Evolutionary conservation across 2,888 invertebrate genomes (phyloP).

Genomic region (Hofmannophila pseudospretella): DNA sequence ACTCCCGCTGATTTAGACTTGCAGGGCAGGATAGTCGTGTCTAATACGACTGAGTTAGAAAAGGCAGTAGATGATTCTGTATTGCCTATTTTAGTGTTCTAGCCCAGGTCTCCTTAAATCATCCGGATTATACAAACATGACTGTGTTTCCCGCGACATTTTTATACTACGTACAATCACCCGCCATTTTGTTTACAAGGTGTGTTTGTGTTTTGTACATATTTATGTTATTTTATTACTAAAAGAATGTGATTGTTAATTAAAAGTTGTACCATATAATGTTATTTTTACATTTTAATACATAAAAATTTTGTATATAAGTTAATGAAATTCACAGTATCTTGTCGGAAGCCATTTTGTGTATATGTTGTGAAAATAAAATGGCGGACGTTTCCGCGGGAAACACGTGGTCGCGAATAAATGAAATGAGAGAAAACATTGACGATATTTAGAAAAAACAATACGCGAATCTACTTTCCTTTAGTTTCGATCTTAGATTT

Average conservation of each 20-base stretch:
- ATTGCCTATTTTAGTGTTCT: slow-evolving; percentile 30
- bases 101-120: slow-evolving; percentile 14
- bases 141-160: slow-evolving; percentile 16
- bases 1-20: slow-evolving; percentile 10
- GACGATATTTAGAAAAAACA: slow-evolving; percentile 1
- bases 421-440: neutral
- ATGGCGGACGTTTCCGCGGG: slow-evolving; percentile 17
- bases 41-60: slow-evolving; percentile 2
- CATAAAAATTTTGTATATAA: neutral
- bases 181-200: slow-evolving; percentile 9
- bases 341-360: slow-evolving; percentile 17
- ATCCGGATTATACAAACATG: slow-evolving; percentile 3
- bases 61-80: slow-evolving; percentile 9
- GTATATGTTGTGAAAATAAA: slow-evolving; percentile 10
- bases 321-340: slow-evolving; percentile 14
- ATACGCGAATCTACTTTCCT: neutral
- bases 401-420: slow-evolving; percentile 14
- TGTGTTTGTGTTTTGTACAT: slow-evolving; percentile 1
- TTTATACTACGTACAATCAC: neutral
- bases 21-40: slow-evolving; percentile 6
- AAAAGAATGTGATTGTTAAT: slow-evolving; percentile 5
- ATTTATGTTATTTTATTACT: neutral
- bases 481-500: neutral
- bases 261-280: slow-evolving; percentile 2
- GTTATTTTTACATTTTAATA: slow-evolving; percentile 1